These are phyloP conservation scores for Thyatira batis DNA, from an alignment of 2,888 invertebrate species.

Conservation along the genomic window DNA sequence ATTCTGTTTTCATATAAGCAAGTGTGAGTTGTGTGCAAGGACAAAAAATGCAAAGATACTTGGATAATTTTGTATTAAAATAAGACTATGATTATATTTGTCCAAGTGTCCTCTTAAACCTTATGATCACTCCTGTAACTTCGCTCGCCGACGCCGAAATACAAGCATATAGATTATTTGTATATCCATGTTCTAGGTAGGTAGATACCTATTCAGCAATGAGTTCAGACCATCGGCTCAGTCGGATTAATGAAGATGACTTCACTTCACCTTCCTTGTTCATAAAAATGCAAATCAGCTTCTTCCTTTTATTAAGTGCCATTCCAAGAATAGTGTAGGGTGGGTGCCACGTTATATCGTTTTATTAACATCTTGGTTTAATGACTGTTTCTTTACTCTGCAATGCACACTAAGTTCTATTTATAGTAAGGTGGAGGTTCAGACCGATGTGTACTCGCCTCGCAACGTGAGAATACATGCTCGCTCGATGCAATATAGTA, in stretches of 20 bases:
- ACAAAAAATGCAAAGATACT: no score
- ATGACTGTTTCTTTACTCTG: slow-evolving; percentile 36
- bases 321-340: slow-evolving; percentile 67
- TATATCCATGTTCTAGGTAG: neutral
- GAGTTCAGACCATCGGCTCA: neutral
- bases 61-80: no score
- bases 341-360: slow-evolving; percentile 60
- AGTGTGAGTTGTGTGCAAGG: no score
- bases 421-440: slow-evolving; percentile 31
- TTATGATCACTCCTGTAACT: no score
- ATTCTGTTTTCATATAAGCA: no score
- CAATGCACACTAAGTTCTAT: slow-evolving; percentile 44
- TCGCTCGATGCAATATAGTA: slow-evolving; percentile 23
- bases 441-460: slow-evolving; percentile 17
- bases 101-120: no score
- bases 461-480: slow-evolving; percentile 26
- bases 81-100: no score
- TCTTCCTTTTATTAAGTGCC: slow-evolving; percentile 74
- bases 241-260: slow-evolving; percentile 42
- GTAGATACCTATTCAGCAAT: neutral
- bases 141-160: no score
- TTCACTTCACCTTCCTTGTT: slow-evolving; percentile 70
- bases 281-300: slow-evolving; percentile 79
- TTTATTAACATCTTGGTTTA: slow-evolving; percentile 44
- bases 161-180: no score